phyloP scores from a whole-genome alignment of 2,888 invertebrate species.

The Drosophila pegasa region DNA sequence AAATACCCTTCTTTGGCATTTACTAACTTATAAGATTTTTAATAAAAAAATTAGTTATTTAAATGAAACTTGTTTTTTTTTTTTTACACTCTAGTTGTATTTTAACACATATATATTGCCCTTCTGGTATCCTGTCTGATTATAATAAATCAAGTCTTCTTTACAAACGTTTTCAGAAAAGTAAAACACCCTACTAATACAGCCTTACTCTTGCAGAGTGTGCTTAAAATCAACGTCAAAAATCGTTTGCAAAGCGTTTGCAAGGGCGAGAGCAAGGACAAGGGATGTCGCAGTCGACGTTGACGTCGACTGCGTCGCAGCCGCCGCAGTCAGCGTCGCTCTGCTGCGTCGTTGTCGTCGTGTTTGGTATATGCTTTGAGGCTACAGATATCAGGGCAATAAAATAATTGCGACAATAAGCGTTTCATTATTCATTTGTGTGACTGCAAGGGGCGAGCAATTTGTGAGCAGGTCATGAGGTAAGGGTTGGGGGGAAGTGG shows the following conservation, averaged over 20 bases:
- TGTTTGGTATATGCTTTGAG: slow-evolving; percentile 75
- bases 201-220: slow-evolving; percentile 30
- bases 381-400: slow-evolving; percentile 82
- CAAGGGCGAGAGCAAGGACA: slow-evolving; percentile 47
- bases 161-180: neutral
- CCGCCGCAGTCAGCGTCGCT: slow-evolving; percentile 31
- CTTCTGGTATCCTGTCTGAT: neutral
- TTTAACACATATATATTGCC: neutral
- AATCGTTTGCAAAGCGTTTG: slow-evolving; percentile 26
- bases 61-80: neutral
- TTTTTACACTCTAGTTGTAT: neutral
- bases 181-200: neutral
- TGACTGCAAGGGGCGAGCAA: slow-evolving; percentile 77
- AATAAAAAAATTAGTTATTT: neutral
- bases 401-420: slow-evolving; percentile 86
- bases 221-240: slow-evolving; percentile 51
- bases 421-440: slow-evolving; percentile 84
- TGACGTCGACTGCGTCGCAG: slow-evolving; percentile 14
- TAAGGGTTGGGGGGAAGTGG: slow-evolving; percentile 2
- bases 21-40: neutral
- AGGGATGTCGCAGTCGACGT: slow-evolving; percentile 31
- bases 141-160: neutral
- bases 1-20: slow-evolving; percentile 26
- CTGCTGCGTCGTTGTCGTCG: slow-evolving; percentile 17
- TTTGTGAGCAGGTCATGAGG: slow-evolving; percentile 69